These are phyloP conservation scores for Eupeodes luniger DNA, from an alignment of 2,888 invertebrate genomes.

Conservation along the genomic window DNA sequence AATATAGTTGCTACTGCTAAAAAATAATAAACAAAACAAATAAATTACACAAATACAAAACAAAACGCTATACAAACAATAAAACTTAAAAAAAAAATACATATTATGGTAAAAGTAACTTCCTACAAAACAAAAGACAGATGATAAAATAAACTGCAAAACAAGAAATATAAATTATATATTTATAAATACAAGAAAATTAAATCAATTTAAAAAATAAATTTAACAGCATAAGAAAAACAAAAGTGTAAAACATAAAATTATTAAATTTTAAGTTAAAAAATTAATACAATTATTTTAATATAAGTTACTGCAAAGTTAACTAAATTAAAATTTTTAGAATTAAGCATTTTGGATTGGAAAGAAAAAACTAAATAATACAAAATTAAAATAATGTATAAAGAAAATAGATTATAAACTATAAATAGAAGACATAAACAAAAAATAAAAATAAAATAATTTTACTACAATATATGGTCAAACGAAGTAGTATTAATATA, in stretches of 20 bases:
- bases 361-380: slow-evolving; percentile 8
- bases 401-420: slow-evolving; percentile 41
- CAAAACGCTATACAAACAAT: slow-evolving; percentile 44
- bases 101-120: slow-evolving; percentile 49
- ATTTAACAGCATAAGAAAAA: slow-evolving; percentile 52
- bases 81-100: slow-evolving; percentile 9
- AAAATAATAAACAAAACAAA: slow-evolving; percentile 58
- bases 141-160: slow-evolving; percentile 69
- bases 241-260: slow-evolving; percentile 20
- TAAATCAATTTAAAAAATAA: slow-evolving; percentile 53
- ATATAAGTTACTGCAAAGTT: slow-evolving; percentile 43
- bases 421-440: slow-evolving; percentile 6
- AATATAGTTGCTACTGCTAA: slow-evolving; percentile 72
- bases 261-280: background rate
- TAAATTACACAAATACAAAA: slow-evolving; percentile 2
- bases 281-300: slow-evolving; percentile 9
- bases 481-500: slow-evolving; percentile 12
- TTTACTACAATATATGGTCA: slow-evolving; percentile 12
- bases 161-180: slow-evolving; percentile 68
- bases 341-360: background rate
- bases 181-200: slow-evolving; percentile 75
- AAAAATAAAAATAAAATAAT: background rate
- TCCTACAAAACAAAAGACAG: slow-evolving; percentile 49
- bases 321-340: background rate
- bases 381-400: slow-evolving; percentile 49